A percentile compares a stretch with the other conserved stretches of the same genome.
Evolutionary conservation across 2,888 invertebrate genomes (phyloP).

Genomic region (Molanna angustata): DNA sequence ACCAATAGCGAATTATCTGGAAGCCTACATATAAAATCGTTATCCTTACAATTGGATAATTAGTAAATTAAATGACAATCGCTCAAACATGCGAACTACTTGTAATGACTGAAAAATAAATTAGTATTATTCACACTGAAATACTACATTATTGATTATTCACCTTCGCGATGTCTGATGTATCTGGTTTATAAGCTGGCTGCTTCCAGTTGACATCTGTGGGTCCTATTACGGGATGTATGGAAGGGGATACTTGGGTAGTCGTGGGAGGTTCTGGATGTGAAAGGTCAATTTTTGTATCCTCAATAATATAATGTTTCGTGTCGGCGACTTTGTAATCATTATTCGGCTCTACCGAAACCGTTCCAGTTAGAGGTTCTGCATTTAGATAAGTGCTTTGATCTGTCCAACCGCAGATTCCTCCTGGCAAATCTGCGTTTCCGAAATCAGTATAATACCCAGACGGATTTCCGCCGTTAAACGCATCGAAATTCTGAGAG

Average conservation of each 20-base stretch:
- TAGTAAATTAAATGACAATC: conserved; percentile 12
- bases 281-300: conserved; percentile 20
- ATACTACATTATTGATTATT: conserved; percentile 18
- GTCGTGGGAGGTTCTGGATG: conserved; percentile 16
- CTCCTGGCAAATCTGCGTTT: conserved; percentile 73
- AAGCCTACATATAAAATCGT: no score
- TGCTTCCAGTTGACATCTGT: conserved; percentile 12
- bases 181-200: conserved; percentile 9
- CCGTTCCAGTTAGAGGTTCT: conserved; percentile 46
- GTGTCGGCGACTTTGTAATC: conserved; percentile 2
- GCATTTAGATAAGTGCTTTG: conserved; percentile 72
- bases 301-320: conserved; percentile 23
- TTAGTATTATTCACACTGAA: conserved; percentile 6
- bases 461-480: conserved; percentile 37
- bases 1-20: no score
- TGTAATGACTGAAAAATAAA: conserved; percentile 8
- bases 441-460: conserved; percentile 56
- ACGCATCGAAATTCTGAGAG: conserved; percentile 35
- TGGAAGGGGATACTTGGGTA: conserved; percentile 24
- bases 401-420: conserved; percentile 78
- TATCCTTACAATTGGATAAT: no score
- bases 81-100: conserved; percentile 17
- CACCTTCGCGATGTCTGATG: conserved; percentile 28
- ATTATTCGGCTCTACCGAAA: not conserved
- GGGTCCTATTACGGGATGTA: conserved; percentile 28